Percentiles rank a stretch among this genome's conserved stretches.
Conservation (phyloP, 2,888 invertebrate genomes). For the Stenodera caucasica region DNA sequence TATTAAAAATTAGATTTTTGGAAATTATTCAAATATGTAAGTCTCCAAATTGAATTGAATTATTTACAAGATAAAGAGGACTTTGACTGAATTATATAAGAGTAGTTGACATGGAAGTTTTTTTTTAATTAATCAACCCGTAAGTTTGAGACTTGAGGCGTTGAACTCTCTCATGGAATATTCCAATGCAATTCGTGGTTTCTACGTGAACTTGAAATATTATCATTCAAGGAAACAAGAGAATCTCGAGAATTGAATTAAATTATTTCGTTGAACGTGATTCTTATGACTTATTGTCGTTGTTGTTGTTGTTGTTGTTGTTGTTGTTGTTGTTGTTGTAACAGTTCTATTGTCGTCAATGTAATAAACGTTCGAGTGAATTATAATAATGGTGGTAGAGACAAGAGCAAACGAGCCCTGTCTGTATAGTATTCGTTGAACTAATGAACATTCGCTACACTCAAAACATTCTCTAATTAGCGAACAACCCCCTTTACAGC, state of each 20-base stretch:
- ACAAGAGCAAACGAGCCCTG: slow-evolving; percentile 1
- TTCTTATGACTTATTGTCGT: neutral
- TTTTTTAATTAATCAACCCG: neutral
- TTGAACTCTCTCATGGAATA: too few species aligned
- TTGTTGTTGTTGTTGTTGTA: neutral
- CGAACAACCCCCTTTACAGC: slow-evolving; percentile 1
- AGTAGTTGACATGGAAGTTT: neutral
- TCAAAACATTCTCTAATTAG: slow-evolving; percentile 12
- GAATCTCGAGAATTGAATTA: slow-evolving; percentile 14
- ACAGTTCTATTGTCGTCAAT: neutral
- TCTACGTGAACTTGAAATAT: neutral
- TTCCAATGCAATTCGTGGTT: too few species aligned
- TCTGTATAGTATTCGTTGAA: neutral
- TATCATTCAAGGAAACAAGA: neutral
- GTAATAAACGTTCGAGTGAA: neutral
- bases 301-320: neutral
- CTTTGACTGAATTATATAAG: too few species aligned
- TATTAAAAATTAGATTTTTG: too few species aligned
- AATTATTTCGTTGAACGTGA: slow-evolving; percentile 25
- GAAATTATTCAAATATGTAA: too few species aligned
- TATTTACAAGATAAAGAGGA: too few species aligned
- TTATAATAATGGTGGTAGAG: neutral
- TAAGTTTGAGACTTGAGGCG: neutral
- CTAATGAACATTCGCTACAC: slow-evolving; percentile 9
- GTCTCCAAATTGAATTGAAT: too few species aligned